These are phyloP conservation scores for Mesoclemmys tuberculata DNA, from an alignment of 2,113 vertebrate genomes.

Conservation along the genomic window DNA sequence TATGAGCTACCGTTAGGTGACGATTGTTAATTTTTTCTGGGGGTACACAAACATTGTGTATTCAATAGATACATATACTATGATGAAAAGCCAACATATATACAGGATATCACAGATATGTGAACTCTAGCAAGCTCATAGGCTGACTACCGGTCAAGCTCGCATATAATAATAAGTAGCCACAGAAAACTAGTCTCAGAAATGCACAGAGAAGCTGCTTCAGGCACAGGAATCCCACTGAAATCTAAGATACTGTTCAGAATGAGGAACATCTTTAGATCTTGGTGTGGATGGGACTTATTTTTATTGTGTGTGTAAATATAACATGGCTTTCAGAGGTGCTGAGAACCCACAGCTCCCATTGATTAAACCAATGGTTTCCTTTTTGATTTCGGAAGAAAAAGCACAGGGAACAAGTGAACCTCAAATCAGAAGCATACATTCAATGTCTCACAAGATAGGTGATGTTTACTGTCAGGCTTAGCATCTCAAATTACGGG, in stretches of 20 bases:
- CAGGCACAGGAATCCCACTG: background rate
- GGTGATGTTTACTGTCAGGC: background rate
- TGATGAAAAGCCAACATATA: background rate
- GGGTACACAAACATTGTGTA: background rate
- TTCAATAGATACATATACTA: background rate
- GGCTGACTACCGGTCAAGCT: background rate
- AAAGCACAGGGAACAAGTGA: slow-evolving; percentile 5
- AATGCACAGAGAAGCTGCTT: background rate
- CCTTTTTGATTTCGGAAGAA: background rate
- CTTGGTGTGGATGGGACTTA: background rate
- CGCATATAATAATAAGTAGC: background rate
- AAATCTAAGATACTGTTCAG: background rate
- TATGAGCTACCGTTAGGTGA: background rate
- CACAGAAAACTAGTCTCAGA: background rate
- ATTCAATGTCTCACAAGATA: background rate
- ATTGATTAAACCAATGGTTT: background rate
- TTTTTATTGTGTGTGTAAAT: background rate
- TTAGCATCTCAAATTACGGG: background rate
- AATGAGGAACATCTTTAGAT: background rate
- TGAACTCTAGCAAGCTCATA: background rate
- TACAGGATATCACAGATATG: background rate
- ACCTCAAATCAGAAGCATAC: background rate
- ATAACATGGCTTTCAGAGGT: background rate
- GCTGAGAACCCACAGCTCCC: background rate
- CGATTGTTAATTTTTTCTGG: background rate